Percentiles rank a stretch among this genome's conserved stretches.
Conservation (phyloP, 2,797 vertebrate species). For the Mormyrus proboscirostris region DNA sequence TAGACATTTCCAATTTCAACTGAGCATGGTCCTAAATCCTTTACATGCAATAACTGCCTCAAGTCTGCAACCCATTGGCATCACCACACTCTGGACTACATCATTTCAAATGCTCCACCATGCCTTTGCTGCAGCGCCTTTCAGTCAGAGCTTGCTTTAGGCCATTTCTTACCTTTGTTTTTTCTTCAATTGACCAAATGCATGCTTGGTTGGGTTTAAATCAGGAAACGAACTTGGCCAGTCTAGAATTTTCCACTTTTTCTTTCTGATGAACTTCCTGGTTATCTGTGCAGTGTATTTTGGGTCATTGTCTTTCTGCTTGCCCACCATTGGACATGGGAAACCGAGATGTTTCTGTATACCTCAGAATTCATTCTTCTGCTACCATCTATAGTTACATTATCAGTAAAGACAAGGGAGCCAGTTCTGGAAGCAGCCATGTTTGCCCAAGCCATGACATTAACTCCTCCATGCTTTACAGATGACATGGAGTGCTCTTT, state of each 20-base stretch:
- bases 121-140: neutral
- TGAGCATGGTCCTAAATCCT: neutral
- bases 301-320: neutral
- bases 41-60: neutral
- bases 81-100: neutral
- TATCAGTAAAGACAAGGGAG: neutral
- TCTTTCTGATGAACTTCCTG: neutral
- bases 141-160: neutral
- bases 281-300: neutral
- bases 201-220: neutral
- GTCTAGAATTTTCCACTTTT: neutral
- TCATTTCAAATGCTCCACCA: neutral
- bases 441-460: neutral
- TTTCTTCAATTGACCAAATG: neutral
- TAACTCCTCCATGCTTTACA: neutral
- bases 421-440: neutral
- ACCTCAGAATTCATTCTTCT: neutral
- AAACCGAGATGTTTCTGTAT: neutral
- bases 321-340: neutral
- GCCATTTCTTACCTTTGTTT: neutral
- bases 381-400: neutral
- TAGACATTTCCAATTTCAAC: neutral
- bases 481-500: neutral
- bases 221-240: neutral
- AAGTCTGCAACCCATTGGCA: neutral